Percentiles rank a stretch among this genome's conserved stretches.
phyloP scores from a whole-genome alignment of 2,113 vertebrate genomes.

The Anser cygnoides region DNA sequence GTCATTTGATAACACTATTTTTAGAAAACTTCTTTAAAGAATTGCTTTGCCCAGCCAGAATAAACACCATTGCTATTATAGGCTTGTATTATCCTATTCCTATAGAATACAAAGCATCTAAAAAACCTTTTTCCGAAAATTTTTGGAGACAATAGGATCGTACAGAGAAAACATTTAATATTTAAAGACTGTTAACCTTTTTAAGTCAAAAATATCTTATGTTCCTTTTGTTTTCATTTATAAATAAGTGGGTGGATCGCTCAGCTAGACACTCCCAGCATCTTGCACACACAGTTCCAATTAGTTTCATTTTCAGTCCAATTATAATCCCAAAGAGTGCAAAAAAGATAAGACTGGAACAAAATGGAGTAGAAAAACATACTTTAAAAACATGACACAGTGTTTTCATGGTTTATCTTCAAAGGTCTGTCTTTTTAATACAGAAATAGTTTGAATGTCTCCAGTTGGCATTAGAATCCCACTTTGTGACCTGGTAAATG shows the following conservation, averaged over 20 bases:
- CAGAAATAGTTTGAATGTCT: not conserved
- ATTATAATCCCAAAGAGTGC: not conserved
- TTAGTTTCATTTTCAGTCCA: not conserved
- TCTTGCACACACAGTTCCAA: not conserved
- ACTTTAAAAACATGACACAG: not conserved
- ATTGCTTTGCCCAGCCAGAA: not conserved
- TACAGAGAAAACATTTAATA: not conserved
- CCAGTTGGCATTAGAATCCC: not conserved
- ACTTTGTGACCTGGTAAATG: not conserved
- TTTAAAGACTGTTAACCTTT: not conserved
- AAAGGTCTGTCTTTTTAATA: not conserved
- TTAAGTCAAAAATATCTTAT: not conserved
- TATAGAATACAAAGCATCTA: not conserved
- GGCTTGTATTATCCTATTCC: not conserved
- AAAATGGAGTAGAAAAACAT: not conserved
- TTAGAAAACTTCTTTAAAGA: not conserved
- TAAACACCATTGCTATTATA: not conserved
- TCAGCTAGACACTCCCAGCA: not conserved
- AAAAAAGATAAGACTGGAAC: not conserved
- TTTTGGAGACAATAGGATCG: not conserved
- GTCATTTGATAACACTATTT: not conserved
- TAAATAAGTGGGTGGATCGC: not conserved
- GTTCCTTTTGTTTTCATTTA: not conserved
- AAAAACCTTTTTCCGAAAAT: not conserved
- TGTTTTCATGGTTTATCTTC: not conserved